phyloP scores from a whole-genome alignment of 2,797 vertebrate species.

The Micromesistius poutassou region DNA sequence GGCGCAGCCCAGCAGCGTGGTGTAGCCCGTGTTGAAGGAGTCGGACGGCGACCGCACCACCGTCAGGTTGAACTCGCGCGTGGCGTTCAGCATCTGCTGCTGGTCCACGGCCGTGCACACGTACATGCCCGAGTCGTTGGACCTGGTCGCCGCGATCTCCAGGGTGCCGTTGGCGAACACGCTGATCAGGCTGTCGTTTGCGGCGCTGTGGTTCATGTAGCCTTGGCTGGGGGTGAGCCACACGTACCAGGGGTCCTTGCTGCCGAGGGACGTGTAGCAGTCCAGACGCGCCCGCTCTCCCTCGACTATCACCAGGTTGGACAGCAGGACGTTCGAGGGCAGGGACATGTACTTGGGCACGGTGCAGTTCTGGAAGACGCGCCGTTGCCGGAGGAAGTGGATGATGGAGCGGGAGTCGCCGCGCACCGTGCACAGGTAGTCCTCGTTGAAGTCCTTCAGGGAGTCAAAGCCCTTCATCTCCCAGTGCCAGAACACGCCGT shows the following conservation, averaged over 20 bases:
- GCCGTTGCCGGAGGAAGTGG: slow-evolving; percentile 76
- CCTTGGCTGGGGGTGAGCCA: slow-evolving; percentile 85
- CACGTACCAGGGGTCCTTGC: slow-evolving; percentile 65
- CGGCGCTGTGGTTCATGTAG: slow-evolving; percentile 75
- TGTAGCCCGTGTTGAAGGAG: slow-evolving; percentile 88
- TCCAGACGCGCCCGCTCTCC: slow-evolving; percentile 74
- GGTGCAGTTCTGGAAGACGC: slow-evolving; percentile 84
- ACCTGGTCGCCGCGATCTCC: slow-evolving; percentile 73
- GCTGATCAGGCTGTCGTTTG: slow-evolving; percentile 62
- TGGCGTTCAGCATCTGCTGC: slow-evolving; percentile 77
- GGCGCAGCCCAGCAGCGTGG: slow-evolving; percentile 85
- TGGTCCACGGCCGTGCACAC: slow-evolving; percentile 82
- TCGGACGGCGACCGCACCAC: slow-evolving; percentile 66
- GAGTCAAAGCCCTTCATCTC: slow-evolving; percentile 78
- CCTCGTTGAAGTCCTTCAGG: slow-evolving; percentile 75
- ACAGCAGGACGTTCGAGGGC: slow-evolving; percentile 56
- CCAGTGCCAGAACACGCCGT: slow-evolving; percentile 87
- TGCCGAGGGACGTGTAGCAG: slow-evolving; percentile 77
- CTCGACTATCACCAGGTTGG: slow-evolving; percentile 66
- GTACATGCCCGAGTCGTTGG: slow-evolving; percentile 83
- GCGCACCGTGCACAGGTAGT: slow-evolving; percentile 81
- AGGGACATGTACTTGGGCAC: slow-evolving; percentile 42
- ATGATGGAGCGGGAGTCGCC: slow-evolving; percentile 72
- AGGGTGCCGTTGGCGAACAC: slow-evolving; percentile 84
- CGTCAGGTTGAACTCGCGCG: slow-evolving; percentile 85